Base-by-base conservation (phyloP, 2,113 vertebrate genomes). In the Puma concolor region DNA sequence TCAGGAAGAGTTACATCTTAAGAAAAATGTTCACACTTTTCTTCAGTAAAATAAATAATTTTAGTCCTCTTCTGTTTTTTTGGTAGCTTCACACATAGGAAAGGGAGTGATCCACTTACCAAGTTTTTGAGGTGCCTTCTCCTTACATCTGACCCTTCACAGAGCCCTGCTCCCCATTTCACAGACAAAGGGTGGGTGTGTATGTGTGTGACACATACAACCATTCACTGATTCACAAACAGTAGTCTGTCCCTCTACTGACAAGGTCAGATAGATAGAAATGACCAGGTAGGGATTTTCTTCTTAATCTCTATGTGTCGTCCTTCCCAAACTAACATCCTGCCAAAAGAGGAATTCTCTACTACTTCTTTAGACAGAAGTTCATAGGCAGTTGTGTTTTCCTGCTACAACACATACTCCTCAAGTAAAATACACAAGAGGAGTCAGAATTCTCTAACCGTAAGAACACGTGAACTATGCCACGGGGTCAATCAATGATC, bases 61-160 rank as follows among this genome's bases (percentile, higher is more conserved):
- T 98, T 98, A 93, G 97, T 98, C 2, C 98, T 98, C 57, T 98
- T 98, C 83, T 98, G 98, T 82, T 99, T 98, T 96, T 99, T 98
- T 88, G 97, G 95, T 95, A 99, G 85, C 96, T 98, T 92, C 99
- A 98, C 44, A 23, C 0, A 0, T 52, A n/a, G 21, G 12, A 31
- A 44, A 85, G 19, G 4, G 48, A 95, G 14, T 41, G 66, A 60
- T 41, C 31, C 57, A 64, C 4, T 84, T 7, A 1, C 38, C 17
- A 82, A 67, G 57, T 38, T n/a, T 72, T 41, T 66, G 33, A 81
- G 72, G 82, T 14, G 25, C 60, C 16, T 77, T 82, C 17, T 82
- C 82, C 80, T 95, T 83, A 74, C 64, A 81, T 72, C 74, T 84
- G 41, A 84, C 50, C 54, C n/a, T 87, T 50, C 81, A 88, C 3